Conservation (phyloP, 2,113 vertebrate species). For the Pica pica region DNA sequence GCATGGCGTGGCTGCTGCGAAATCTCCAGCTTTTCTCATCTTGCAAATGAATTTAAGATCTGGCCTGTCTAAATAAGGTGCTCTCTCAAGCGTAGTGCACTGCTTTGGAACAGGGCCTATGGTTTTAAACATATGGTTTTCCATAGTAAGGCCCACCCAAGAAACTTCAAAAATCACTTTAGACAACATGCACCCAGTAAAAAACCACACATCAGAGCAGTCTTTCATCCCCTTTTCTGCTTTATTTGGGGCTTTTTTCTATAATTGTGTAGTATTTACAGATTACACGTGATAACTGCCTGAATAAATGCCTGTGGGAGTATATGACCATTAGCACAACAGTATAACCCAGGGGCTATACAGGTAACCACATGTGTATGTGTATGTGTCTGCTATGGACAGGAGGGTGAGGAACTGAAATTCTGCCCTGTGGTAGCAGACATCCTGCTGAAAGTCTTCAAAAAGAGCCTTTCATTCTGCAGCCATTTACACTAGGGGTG, state of each 20-base stretch:
- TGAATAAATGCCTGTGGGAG: not conserved
- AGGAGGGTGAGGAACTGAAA: not conserved
- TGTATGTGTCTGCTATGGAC: accelerated
- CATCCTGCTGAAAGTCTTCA: not conserved
- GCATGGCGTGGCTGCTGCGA: not conserved
- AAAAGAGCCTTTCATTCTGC: not conserved
- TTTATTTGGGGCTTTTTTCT: not conserved
- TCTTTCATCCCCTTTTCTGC: not conserved
- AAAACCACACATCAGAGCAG: not conserved
- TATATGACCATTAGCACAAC: not conserved
- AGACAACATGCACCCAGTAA: not conserved
- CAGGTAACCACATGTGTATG: not conserved
- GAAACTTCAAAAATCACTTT: not conserved
- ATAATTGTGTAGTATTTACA: not conserved
- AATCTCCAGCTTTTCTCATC: not conserved
- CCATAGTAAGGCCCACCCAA: not conserved
- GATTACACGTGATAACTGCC: not conserved
- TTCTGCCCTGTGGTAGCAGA: not conserved
- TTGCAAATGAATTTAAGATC: not conserved
- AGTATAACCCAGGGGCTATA: not conserved
- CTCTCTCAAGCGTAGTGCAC: not conserved
- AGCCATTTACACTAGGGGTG: not conserved
- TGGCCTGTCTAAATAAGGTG: not conserved
- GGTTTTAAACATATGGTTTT: not conserved
- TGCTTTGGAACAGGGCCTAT: not conserved